phyloP scores from a whole-genome alignment of 2,888 invertebrate genomes.

The Rosalia funebris region DNA sequence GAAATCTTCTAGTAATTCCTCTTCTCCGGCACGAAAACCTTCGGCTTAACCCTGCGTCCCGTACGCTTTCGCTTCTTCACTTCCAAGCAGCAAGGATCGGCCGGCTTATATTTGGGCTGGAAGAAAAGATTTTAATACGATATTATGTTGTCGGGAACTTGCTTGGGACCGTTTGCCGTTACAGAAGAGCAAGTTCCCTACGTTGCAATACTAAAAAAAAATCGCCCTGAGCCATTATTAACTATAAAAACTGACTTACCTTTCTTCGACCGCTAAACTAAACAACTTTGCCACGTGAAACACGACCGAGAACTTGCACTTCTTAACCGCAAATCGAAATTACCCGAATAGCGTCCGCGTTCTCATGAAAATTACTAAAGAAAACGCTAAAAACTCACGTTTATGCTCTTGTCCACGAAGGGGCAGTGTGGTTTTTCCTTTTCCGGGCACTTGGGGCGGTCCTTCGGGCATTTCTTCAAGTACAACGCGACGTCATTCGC shows the following conservation, averaged over 20 bases:
- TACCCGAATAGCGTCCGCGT: not conserved
- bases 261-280: too few species aligned
- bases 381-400: conserved; percentile 28
- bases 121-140: conserved; percentile 8
- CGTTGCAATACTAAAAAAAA: conserved; percentile 10
- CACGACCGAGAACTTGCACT: conserved; percentile 20
- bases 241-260: too few species aligned
- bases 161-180: conserved; percentile 27
- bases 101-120: conserved; percentile 27
- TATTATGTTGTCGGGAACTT: conserved; percentile 30
- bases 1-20: not conserved
- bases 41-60: conserved; percentile 17
- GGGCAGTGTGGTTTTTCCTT: conserved; percentile 24
- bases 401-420: conserved; percentile 18
- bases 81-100: conserved; percentile 32
- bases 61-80: conserved; percentile 14
- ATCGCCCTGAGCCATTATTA: too few species aligned
- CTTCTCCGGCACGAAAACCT: conserved; percentile 27
- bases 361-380: not conserved
- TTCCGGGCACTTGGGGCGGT: not conserved
- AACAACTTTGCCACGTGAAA: too few species aligned
- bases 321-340: not conserved
- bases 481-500: not conserved
- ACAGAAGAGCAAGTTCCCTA: conserved; percentile 37
- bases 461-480: conserved; percentile 1